Evolutionary conservation across 2,888 invertebrate species (phyloP), one percentile per base, ranked within the genome.

Genomic region (Rhorus exstirpatorius): DNA sequence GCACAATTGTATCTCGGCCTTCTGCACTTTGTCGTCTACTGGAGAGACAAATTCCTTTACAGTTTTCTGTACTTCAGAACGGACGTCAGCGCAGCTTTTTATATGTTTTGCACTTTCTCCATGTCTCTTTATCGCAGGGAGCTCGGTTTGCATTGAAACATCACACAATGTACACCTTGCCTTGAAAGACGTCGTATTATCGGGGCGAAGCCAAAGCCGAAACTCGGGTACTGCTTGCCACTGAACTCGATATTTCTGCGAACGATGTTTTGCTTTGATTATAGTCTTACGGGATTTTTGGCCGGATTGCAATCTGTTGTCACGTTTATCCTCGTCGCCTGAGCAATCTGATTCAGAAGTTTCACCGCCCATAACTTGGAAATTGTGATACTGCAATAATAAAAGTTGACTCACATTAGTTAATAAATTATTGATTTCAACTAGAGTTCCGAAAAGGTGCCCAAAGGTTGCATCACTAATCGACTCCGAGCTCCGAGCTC

Each of bases 1-100:
- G 38, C 51, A 65, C 12, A 84, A 14, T 72, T 81, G 65, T 8
- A 84, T 65, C 63, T 76, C 79, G 4, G 78, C 78, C 31, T 53
- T 1, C 35, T 77, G 49, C 2, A 70, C 70, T 24, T 71, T 14
- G 10, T 68, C 38, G 53, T 81, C 24, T 21, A 58, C 17, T 35
- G 60, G 49, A 6, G 49, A 17, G 51, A 41, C 58, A 17, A 51
- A 51, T 53, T 19, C 12, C 1, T 14, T 31, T 3, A 38, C 38
- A 1, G 38, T 38, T 38, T 38, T 1, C 10, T 38, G 58, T 3
- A 65, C 44, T 12, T 65, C 26, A 10, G 41, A n/a, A 17, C 31
- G 44, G 19, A 12, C 17, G 17, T 74, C 49, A 12, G 26, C 17
- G 38, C 6, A 61, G 61, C 24, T 7, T 24, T 60, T 41, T n/a